phyloP scores from a whole-genome alignment of 2,113 vertebrate genomes.

The Atrichornis clamosus region DNA sequence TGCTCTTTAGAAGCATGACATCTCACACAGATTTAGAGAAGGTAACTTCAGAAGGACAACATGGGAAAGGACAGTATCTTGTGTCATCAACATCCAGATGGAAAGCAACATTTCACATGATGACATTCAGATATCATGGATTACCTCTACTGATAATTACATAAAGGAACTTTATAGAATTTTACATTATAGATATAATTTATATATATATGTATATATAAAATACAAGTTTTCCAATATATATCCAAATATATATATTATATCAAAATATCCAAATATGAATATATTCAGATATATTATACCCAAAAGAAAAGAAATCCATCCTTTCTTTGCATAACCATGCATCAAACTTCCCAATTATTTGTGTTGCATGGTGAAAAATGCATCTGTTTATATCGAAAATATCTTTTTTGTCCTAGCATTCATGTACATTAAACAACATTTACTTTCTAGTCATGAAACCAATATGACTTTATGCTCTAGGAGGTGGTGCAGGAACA shows the following conservation, averaged over 20 bases:
- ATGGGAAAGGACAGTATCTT: background rate
- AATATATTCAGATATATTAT: no score
- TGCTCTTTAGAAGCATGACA: background rate
- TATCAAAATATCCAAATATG: no score
- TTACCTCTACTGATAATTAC: background rate
- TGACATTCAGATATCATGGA: background rate
- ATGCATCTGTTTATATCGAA: background rate
- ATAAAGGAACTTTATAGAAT: no score
- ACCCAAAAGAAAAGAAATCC: background rate
- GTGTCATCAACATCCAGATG: background rate
- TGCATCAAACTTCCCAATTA: fast-evolving
- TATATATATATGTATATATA: background rate
- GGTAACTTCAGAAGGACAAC: background rate
- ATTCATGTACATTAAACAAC: background rate
- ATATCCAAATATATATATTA: background rate
- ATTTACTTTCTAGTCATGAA: background rate
- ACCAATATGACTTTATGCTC: background rate
- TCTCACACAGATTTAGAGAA: background rate
- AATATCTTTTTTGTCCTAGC: background rate
- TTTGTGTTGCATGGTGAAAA: background rate
- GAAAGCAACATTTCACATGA: background rate
- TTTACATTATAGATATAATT: no score
- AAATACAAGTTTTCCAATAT: background rate
- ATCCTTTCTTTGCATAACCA: background rate
- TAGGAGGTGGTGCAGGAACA: background rate